phyloP scores from a whole-genome alignment of 2,888 invertebrate species.

The Syrphus vitripennis region DNA sequence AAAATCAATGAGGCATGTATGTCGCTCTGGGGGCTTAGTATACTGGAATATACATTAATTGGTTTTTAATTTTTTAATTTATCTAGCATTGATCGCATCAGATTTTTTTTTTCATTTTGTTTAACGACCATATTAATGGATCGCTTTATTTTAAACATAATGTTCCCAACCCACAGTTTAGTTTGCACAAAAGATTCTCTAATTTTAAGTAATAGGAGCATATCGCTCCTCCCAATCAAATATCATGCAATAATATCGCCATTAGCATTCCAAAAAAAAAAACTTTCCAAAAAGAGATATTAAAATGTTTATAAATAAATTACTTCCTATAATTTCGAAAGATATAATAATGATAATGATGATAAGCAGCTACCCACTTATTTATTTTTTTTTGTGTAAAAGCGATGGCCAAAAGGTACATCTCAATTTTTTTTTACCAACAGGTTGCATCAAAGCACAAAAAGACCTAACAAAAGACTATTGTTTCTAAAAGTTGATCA shows the following conservation, averaged over 20 bases:
- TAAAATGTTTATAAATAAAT: neutral
- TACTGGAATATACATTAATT: too few relatives aligned
- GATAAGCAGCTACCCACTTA: neutral
- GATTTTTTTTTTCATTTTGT: neutral
- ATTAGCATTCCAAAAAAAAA: too few relatives aligned
- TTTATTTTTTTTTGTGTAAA: neutral
- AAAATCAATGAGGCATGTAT: too few relatives aligned
- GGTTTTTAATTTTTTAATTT: too few relatives aligned
- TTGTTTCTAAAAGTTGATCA: constrained; percentile 20
- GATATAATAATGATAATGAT: neutral
- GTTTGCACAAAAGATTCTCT: neutral
- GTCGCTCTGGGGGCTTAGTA: too few relatives aligned
- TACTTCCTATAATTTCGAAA: neutral
- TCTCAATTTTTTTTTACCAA: neutral
- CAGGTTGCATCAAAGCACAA: neutral
- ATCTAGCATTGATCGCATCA: too few relatives aligned
- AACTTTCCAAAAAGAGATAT: neutral
- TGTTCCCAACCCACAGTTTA: neutral
- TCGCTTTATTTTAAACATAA: too few relatives aligned
- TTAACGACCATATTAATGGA: too few relatives aligned
- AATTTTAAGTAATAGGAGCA: neutral
- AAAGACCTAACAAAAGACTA: neutral
- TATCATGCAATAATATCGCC: neutral
- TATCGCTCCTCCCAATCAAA: neutral
- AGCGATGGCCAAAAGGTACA: neutral